Conservation (phyloP, 2,888 invertebrate genomes). For the Cryptus viduatorius region DNA sequence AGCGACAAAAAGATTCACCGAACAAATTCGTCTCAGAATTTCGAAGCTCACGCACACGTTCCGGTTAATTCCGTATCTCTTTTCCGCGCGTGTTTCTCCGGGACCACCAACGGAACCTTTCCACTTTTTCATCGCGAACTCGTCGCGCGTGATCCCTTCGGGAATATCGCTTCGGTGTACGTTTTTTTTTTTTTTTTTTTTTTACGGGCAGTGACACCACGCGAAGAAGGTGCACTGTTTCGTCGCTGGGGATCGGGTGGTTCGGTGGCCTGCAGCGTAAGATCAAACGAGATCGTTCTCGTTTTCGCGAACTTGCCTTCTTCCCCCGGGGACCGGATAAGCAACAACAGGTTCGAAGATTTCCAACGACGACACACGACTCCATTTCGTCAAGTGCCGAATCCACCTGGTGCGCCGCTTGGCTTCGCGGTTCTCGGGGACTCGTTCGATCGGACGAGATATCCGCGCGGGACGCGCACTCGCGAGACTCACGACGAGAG, state of each 20-base stretch:
- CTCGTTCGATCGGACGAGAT: constrained; percentile 43
- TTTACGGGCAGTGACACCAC: constrained; percentile 48
- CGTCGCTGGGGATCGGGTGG: constrained; percentile 29
- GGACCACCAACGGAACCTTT: constrained; percentile 58
- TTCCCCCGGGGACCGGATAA: constrained; percentile 55
- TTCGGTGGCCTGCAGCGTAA: constrained; percentile 30
- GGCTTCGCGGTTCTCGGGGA: constrained; percentile 5
- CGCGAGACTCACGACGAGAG: constrained; percentile 3
- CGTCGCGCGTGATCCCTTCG: constrained; percentile 50
- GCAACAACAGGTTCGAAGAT: constrained; percentile 53
- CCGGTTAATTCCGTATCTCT: constrained; percentile 18
- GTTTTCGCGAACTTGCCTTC: constrained; percentile 49
- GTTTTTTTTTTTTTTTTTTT: constrained; percentile 49
- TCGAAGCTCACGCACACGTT: constrained; percentile 32
- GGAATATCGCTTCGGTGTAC: constrained; percentile 56
- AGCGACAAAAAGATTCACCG: constrained; percentile 34
- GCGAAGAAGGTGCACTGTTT: constrained; percentile 36
- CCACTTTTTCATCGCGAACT: constrained; percentile 58
- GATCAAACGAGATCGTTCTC: constrained; percentile 62
- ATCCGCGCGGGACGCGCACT: constrained; percentile 3
- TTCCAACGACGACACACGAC: constrained; percentile 39
- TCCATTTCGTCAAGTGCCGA: constrained; percentile 50
- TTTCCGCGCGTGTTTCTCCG: constrained; percentile 44
- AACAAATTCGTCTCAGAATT: constrained; percentile 59
- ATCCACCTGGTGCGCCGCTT: constrained; percentile 29